Evolutionary conservation across 1,140 invertebrate genomes (phyloP), one percentile per base, ranked within the genome.

Genomic region (Cryptotermes secundus): DNA sequence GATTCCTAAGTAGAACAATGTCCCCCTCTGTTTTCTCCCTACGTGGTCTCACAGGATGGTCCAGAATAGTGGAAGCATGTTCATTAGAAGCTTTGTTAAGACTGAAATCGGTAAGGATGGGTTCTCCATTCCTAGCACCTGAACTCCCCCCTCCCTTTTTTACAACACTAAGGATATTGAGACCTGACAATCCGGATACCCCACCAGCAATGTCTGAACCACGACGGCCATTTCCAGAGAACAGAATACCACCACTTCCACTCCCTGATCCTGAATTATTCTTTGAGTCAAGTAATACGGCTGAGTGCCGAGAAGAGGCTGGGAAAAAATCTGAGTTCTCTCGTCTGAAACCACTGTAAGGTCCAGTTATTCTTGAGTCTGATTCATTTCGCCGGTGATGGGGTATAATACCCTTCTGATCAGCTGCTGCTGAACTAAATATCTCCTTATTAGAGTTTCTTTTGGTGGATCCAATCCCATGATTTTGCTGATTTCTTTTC

Each of bases 11-110:
- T 87, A 94, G 92, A 59, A 96, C 92, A 87, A 96, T 96, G 88
- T 96, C 95, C 84, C 95, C 95, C 90, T 97, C 96, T 87, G 96
- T 96, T 90, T 96, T 96, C 91, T 96, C 95, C 86, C 96, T 91
- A 87, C 96, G 92, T 34, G 94, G 95, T 87, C 93, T 92, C 19
- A 38, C 24, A 34, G 80, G 80, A 34, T 45, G 80, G 53, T 38
- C 42, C 49, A 72, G 12, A 38, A 36, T 26, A 34, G 72, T 79
- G 3, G 34, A 38, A 26, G 49, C 34, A n/a, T 26, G 83, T 45
- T 86, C 86, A 42, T 85, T 86, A 26, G 85, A 81, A 85, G 53
- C 72, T 35, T 84, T 84, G 26, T 82, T 85, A 22, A 80, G 80
- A 42, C 93, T 91, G 85, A 94, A 95, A 87, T 95, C 94, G 12